These are phyloP conservation scores for Crocidura indochinensis DNA, from an alignment of 2,797 vertebrate genomes.

Conservation along the genomic window DNA sequence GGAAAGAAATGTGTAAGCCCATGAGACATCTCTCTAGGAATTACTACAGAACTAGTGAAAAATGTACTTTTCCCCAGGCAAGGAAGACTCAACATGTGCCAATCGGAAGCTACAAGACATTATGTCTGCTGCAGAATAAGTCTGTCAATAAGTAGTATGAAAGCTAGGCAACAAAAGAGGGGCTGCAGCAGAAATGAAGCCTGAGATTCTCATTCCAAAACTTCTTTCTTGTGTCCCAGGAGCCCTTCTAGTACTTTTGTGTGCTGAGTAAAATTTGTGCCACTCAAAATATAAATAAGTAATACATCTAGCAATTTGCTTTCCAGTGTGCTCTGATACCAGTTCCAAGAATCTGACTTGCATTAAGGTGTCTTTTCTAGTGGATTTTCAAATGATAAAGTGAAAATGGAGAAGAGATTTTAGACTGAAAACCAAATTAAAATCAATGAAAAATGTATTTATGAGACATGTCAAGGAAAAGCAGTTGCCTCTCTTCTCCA, in stretches of 20 bases:
- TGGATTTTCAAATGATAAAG: not conserved
- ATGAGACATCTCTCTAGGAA: not conserved
- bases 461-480: not conserved
- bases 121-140: not conserved
- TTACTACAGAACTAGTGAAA: not conserved
- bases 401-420: constrained; percentile 11
- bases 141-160: fast-evolving
- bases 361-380: constrained; percentile 2
- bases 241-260: not conserved
- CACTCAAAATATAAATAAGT: not conserved
- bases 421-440: constrained; percentile 26
- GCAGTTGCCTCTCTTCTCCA: not conserved
- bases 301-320: not conserved
- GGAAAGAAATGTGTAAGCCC: not conserved
- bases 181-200: not conserved
- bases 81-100: not conserved
- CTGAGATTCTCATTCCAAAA: not conserved
- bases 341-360: not conserved
- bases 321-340: not conserved
- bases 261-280: not conserved
- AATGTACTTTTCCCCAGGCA: not conserved
- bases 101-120: not conserved
- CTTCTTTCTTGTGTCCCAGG: not conserved
- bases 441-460: constrained; percentile 4
- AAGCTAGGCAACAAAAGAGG: not conserved